Base-by-base conservation (phyloP, 2,113 vertebrate species). In the Phainopepla nitens region DNA sequence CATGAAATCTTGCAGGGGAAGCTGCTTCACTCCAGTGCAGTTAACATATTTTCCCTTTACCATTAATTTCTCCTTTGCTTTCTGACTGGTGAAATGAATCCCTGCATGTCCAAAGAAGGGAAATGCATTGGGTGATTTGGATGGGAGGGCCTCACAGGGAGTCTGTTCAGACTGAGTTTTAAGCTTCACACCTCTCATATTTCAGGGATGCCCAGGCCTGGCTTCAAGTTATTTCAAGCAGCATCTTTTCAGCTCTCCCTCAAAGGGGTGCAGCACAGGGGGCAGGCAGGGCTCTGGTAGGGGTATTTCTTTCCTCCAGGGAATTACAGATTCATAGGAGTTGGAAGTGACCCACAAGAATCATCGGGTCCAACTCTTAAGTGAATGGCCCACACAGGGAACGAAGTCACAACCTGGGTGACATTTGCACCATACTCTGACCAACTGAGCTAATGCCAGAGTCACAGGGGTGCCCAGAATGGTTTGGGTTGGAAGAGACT, bases 281-380 rank as follows among this genome's bases (percentile, higher is more conserved):
- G 10, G 2, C 14, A 41, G 58, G 12, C 28, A 87, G 31, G 19
- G 24, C 39, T 1, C 7, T 18, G 42, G 42, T 6, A 42, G 13
- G 2, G 6, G 8, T 20, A 23, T 10, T 35, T 54, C 15, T 20
- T 42, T 19, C 36, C 25, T 72, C 28, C 35, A 35, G 31, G 17
- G 12, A 76, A 35, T 42, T 54, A 31, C 22, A 27, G n/a, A 31
- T 35, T 31, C n/a, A 21, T 4, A 10, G 79, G 35, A 23, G 17
- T 13, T 56, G 35, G 35, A 54, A 49, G n/a, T 11, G 17, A 27
- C 47, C 47, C 36, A 27, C 31, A 51, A 36, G 18, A 60, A 33
- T 10, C 33, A 68, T 3, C 0, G 1, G 23, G 27, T 39, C 12
- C 15, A 53, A 0, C 12, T 33, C 33, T 39, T 18, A 19, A 60